phyloP scores from a whole-genome alignment of 2,113 vertebrate genomes.

The Piprites chloris region DNA sequence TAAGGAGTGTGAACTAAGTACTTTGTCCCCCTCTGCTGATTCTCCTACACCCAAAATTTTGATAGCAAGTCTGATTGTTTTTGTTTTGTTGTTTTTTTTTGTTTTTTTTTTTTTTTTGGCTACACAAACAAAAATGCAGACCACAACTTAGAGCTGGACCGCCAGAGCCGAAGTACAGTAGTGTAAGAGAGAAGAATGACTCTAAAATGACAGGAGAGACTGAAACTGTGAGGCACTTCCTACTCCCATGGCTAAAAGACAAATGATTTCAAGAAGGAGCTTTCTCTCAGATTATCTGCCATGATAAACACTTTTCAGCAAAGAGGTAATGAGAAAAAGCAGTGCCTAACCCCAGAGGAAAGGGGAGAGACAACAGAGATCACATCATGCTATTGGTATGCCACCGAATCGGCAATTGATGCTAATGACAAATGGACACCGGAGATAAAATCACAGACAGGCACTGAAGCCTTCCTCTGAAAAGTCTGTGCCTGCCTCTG shows the following conservation, averaged over 20 bases:
- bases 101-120: neutral
- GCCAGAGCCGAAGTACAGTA: neutral
- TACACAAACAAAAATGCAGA: neutral
- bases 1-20: neutral
- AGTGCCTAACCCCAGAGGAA: constrained; percentile 21
- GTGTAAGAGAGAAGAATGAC: neutral
- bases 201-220: neutral
- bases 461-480: neutral
- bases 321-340: constrained; percentile 55
- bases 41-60: neutral
- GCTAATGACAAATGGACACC: neutral
- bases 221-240: neutral
- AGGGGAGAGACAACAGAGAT: constrained; percentile 2
- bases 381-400: neutral
- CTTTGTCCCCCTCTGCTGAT: neutral
- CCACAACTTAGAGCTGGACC: neutral
- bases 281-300: constrained; percentile 48
- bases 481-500: neutral
- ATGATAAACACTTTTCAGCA: constrained; percentile 45
- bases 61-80: neutral
- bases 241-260: constrained; percentile 32
- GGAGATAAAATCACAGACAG: constrained; percentile 1
- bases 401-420: constrained; percentile 24
- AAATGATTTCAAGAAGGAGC: constrained; percentile 25
- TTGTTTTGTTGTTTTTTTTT: no score